Evolutionary conservation across 2,888 invertebrate species (phyloP), one percentile per base, ranked within the genome.

Genomic region (Chrysomela aeneicollis): DNA sequence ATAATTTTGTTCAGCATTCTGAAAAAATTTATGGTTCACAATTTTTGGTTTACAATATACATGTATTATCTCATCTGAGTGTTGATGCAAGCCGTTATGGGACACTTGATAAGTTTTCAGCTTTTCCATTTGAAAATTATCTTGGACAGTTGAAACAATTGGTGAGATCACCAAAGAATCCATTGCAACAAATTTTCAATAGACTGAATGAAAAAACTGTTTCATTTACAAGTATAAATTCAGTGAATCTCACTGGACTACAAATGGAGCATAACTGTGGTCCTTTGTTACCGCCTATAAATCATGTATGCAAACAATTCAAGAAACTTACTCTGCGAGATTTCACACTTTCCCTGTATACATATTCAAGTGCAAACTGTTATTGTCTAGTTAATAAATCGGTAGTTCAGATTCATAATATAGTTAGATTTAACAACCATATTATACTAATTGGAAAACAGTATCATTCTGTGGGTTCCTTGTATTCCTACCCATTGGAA

Each of bases 81-180:
- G 70, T 67, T 32, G 68, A 71, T 63, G 69, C 55, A 32, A 51
- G 55, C 19, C n/a, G 37, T 47, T 70, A 52, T 49, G 70, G 70
- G n/a, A 42, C 51, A 12, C 53, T 70, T 26, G 67, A 70, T 59
- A 61, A 62, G 19, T 59, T 69, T 49, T 67, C 66, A n/a, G n/a
- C n/a, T n/a, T n/a, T n/a, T n/a, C n/a, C n/a, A n/a, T n/a, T n/a
- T n/a, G n/a, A n/a, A n/a, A n/a, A n/a, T n/a, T n/a, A n/a, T n/a
- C n/a, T n/a, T n/a, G n/a, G n/a, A n/a, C n/a, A n/a, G n/a, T n/a
- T n/a, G n/a, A n/a, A n/a, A n/a, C n/a, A n/a, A n/a, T n/a, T n/a
- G n/a, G n/a, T n/a, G n/a, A n/a, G n/a, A 58, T 65, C 58, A 37
- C 53, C 63, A 26, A 66, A 54, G 18, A 59, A 62, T 21, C 60